Evolutionary conservation across 2,113 vertebrate species (phyloP).

Genomic region (Heliornis fulica): DNA sequence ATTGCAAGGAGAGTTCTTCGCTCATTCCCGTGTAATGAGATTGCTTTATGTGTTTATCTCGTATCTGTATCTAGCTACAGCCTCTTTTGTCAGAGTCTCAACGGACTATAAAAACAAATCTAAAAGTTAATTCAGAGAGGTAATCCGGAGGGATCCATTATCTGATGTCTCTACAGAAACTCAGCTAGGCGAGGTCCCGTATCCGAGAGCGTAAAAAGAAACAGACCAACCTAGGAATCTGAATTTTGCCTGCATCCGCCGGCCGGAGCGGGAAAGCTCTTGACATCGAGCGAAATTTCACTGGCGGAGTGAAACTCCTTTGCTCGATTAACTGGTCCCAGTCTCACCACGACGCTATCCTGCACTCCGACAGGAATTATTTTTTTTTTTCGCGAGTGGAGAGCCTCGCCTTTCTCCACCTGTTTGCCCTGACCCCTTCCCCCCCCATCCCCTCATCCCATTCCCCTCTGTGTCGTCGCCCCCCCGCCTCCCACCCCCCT

Average conservation of each 20-base stretch:
- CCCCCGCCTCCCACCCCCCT: no score
- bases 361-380: background rate
- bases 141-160: constrained; percentile 52
- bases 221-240: background rate
- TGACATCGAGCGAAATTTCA: background rate
- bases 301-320: background rate
- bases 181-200: background rate
- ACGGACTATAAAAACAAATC: constrained; percentile 40
- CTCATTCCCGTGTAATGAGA: background rate
- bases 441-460: no score
- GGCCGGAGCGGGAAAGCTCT: background rate
- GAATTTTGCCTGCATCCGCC: background rate
- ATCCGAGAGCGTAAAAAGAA: background rate
- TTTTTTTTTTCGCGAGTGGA: background rate
- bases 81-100: constrained; percentile 41
- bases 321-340: background rate
- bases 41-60: constrained; percentile 22
- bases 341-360: background rate
- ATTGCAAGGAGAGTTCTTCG: constrained; percentile 8
- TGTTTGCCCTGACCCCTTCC: background rate
- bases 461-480: no score
- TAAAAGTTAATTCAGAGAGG: constrained; percentile 53
- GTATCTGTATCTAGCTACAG: background rate
- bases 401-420: background rate
- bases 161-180: constrained; percentile 25